Evolutionary conservation across 2,888 invertebrate species (phyloP).

Genomic region (Diaprepes abbreviatus): DNA sequence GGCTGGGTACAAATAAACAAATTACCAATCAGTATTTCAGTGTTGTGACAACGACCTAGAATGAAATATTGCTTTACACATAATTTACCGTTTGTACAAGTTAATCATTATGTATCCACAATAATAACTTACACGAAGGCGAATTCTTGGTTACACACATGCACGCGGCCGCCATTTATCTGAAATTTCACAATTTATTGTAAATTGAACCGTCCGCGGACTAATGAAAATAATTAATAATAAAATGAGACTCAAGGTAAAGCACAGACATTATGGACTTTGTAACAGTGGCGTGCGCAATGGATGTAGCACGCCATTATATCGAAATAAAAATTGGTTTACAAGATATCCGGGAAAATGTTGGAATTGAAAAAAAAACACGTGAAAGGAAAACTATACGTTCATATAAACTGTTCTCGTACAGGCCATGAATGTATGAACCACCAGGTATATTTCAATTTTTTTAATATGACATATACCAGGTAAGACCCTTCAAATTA

Average conservation of each 20-base stretch:
- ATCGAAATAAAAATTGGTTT: no score
- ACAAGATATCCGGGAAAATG: no score
- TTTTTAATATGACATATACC: no score
- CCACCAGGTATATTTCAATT: no score
- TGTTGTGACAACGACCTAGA: constrained; percentile 34
- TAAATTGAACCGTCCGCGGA: constrained; percentile 51
- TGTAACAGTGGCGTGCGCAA: constrained; percentile 20
- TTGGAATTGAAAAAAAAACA: no score
- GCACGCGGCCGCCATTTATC: constrained; percentile 42
- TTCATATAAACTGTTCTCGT: no score
- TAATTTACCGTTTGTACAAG: constrained; percentile 48
- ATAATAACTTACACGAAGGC: constrained; percentile 46
- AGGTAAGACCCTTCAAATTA: no score
- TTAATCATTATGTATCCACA: constrained; percentile 49
- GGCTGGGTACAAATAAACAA: constrained; percentile 26
- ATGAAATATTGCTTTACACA: constrained; percentile 42
- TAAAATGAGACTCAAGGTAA: constrained; percentile 49
- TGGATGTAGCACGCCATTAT: no score
- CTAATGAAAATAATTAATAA: constrained; percentile 53
- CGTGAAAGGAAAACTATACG: no score
- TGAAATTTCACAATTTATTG: constrained; percentile 52
- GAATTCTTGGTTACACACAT: constrained; percentile 38
- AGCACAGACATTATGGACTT: constrained; percentile 22
- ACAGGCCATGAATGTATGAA: no score
- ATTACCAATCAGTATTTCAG: constrained; percentile 19